Conservation (phyloP, 2,113 vertebrate genomes). For the Tachysurus fulvidraco region DNA sequence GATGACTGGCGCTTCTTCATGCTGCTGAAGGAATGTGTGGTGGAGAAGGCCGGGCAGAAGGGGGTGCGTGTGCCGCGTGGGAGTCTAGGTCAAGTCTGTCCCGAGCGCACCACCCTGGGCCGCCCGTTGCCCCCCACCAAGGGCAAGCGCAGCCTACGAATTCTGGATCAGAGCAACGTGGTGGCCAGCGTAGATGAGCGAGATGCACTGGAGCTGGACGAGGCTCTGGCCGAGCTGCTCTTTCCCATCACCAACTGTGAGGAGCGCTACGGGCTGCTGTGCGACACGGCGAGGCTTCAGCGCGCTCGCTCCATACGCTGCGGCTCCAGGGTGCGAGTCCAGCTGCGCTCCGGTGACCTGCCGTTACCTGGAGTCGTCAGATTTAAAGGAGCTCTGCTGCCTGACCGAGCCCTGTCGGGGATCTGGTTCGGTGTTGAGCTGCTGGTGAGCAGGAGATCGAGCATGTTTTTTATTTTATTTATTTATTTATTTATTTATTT, state of each 20-base stretch:
- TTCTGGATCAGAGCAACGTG: constrained; percentile 90
- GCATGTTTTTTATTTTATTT: not conserved
- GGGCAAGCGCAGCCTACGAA: constrained; percentile 91
- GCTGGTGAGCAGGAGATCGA: constrained; percentile 79
- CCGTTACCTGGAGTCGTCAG: constrained; percentile 92
- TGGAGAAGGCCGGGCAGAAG: constrained; percentile 93
- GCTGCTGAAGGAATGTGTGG: constrained; percentile 88
- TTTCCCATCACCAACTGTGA: constrained; percentile 96
- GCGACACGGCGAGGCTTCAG: constrained; percentile 80
- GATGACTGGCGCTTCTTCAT: constrained; percentile 94
- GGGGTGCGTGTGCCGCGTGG: constrained; percentile 88
- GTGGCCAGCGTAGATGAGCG: constrained; percentile 90
- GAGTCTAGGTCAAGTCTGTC: constrained; percentile 90
- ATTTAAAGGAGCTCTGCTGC: constrained; percentile 89
- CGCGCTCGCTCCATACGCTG: constrained; percentile 88
- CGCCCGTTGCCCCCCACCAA: constrained; percentile 86
- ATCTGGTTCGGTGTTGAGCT: constrained; percentile 97
- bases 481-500: too few relatives aligned
- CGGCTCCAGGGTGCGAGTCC: constrained; percentile 89
- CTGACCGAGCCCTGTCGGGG: constrained; percentile 87
- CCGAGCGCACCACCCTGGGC: constrained; percentile 87
- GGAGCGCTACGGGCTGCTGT: constrained; percentile 88
- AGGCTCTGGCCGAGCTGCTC: constrained; percentile 91
- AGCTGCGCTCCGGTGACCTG: constrained; percentile 88
- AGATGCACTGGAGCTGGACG: constrained; percentile 87